Conservation (phyloP, 53 echinoderm and acorn worm genomes). For the Patiria pectinifera region DNA sequence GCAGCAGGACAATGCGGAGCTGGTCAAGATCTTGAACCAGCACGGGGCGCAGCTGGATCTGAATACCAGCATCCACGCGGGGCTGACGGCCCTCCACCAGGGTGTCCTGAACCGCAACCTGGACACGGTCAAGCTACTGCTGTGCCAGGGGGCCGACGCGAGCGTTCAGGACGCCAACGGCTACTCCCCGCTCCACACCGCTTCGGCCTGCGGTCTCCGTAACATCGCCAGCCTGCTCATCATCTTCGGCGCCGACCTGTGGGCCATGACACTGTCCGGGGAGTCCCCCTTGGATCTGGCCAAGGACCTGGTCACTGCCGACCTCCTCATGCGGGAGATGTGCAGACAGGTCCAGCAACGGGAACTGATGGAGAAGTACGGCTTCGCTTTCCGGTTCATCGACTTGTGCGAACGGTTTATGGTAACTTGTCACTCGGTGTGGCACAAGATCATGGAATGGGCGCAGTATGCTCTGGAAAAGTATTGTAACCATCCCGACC, state of each 20-base stretch:
- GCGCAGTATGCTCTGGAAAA: neutral
- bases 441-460: constrained; percentile 33
- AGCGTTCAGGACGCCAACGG: constrained; percentile 83
- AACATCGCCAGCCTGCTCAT: constrained; percentile 86
- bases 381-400: constrained; percentile 83
- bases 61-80: constrained; percentile 77
- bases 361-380: constrained; percentile 76
- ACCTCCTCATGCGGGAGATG: constrained; percentile 80
- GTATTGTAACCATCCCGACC: neutral
- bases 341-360: constrained; percentile 78
- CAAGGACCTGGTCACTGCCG: constrained; percentile 84
- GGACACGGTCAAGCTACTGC: constrained; percentile 87
- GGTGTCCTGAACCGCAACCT: constrained; percentile 84
- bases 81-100: constrained; percentile 85
- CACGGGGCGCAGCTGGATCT: constrained; percentile 70
- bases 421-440: neutral
- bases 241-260: constrained; percentile 85
- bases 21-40: constrained; percentile 68
- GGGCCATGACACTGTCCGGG: constrained; percentile 68
- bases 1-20: constrained; percentile 87
- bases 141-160: constrained; percentile 79
- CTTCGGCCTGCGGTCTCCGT: constrained; percentile 77
- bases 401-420: constrained; percentile 71
- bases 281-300: constrained; percentile 84
- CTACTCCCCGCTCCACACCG: constrained; percentile 86